Evolutionary conservation across 2,888 invertebrate genomes (phyloP), one percentile per base, ranked within the genome.

Genomic region (Trisateles emortualis): DNA sequence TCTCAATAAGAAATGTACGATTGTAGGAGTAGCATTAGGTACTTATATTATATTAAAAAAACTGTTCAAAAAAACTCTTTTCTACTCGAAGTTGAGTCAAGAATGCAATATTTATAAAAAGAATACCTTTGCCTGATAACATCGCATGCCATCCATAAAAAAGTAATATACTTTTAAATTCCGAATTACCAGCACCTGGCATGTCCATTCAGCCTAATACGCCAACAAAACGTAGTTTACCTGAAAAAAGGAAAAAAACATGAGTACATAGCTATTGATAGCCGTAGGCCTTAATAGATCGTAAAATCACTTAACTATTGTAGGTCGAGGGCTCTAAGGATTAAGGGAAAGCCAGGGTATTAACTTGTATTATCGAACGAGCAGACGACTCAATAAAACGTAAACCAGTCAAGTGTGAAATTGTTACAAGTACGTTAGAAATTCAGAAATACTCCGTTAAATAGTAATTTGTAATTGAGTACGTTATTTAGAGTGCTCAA

Each of bases 251-350:
- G 63, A 68, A 78, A 73, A 72, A 64, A 62, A 46, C 16, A 44
- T 57, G 43, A 61, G 64, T 60, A 65, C 64, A 64, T 44, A 46
- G 3, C 52, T 48, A 50, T 49, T 51, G 51, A 46, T 64, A 44
- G 10, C 1, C 10, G 36, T 32, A 24, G 56, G 10, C 3, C 10
- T 32, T 38, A 26, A 57, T 56, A 57, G 70, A 72, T 68, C 71
- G 72, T 76, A 72, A 75, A 78, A 79, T 79, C 75, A 71, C 74
- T 80, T 79, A 72, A 47, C 72, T 64, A 74, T 81, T 72, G 71
- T 74, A 57, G 68, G 63, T 72, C 52, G 68, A 71, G 72, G 51
- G 72, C 58, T 54, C 30, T 53, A 55, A 32, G 70, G 76, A 80
- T 80, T 76, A 78, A 66, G 66, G 70, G 60, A 60, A 57, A 52